Base-by-base conservation (phyloP, 2,888 invertebrate species). In the Operophtera brumata region DNA sequence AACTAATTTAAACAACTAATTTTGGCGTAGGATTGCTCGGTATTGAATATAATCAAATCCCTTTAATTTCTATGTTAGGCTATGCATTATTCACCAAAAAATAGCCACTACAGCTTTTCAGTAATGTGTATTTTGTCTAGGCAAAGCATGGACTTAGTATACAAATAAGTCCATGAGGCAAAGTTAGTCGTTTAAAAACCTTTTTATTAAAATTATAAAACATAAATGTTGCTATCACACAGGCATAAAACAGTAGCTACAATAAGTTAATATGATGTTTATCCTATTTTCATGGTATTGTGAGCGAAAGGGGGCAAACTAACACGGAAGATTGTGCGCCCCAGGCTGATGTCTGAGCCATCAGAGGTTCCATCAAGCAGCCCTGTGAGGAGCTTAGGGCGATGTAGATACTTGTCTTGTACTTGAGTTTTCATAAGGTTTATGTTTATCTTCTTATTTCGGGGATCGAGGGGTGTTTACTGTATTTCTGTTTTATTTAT, bases 251-350 rank as follows among this genome's bases (percentile, higher is more conserved):
- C 13, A 36, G 13, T 8, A 13, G 35, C 32, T 35, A 43, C 43
- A 43, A 40, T 47, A 46, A 20, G 20, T 20, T 20, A 20, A 20
- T 20, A 20, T 3, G 45, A 47, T 41, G 20, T 30, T 30, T 48
- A 41, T 35, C 37, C 57, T 48, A 30, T 43, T 11, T n/a, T 12
- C 30, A 12, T 39, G 35, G 36, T 49, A 26, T 47, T 41, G 47
- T 47, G 42, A 40, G 44, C 32, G 47, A 73, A 72, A 66, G 66
- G 64, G 74, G 74, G 67, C 65, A 65, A 72, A 56, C 71, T 65
- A 75, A 75, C 75, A 73, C 56, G 49, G 65, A 26, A 73, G 75
- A 75, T 75, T 75, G 70, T 69, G 56, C 65, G 75, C 75, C 72
- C 32, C 28, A 45, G 69, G 75, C 70, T 43, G 30, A 20, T 36